Conservation (phyloP, 1,140 invertebrate genomes). For the Drosophila dunni region DNA sequence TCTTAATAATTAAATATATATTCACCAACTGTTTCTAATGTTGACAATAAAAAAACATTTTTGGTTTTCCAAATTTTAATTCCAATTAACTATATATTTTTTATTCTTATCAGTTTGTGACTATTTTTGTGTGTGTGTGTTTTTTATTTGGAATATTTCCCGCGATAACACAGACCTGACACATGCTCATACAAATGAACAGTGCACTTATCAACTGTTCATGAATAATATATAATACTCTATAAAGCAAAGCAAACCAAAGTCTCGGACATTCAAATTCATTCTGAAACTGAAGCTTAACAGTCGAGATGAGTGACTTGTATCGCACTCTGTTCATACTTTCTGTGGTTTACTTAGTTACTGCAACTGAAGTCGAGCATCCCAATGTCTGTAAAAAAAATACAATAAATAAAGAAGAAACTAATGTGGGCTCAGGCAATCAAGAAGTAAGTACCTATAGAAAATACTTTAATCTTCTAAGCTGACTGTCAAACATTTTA, state of each 20-base stretch:
- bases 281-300: not conserved
- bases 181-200: not conserved
- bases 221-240: not conserved
- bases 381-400: not conserved
- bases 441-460: not conserved
- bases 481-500: not conserved
- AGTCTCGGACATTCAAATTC: not conserved
- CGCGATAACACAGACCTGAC: not conserved
- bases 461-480: not conserved
- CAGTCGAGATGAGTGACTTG: not conserved
- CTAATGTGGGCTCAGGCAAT: not conserved
- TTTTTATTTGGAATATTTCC: not conserved
- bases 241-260: not conserved
- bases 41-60: too few relatives aligned
- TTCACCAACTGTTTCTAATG: too few relatives aligned
- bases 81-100: not conserved
- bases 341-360: not conserved
- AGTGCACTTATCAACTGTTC: not conserved
- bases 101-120: too few relatives aligned
- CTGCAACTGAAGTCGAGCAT: not conserved
- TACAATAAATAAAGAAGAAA: not conserved
- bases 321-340: not conserved
- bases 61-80: not conserved
- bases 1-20: too few relatives aligned
- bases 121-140: not conserved